phyloP scores from a whole-genome alignment of 2,888 invertebrate genomes.

The Scrobipalpa costella region DNA sequence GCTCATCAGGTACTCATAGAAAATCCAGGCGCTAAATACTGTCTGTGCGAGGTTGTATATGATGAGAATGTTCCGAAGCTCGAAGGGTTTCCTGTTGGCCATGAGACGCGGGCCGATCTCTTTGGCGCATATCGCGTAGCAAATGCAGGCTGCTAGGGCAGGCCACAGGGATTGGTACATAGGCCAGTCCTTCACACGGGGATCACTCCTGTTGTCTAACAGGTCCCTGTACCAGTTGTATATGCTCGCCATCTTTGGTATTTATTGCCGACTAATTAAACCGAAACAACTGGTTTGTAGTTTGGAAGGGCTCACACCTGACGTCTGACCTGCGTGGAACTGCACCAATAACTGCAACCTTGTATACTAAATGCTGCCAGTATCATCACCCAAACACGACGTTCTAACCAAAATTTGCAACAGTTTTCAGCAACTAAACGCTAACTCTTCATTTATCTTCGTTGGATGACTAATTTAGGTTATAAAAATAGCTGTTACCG shows the following conservation, averaged over 20 bases:
- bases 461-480: constrained; percentile 64
- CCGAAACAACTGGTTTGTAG: constrained; percentile 27
- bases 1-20: constrained; percentile 88
- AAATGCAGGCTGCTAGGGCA: constrained; percentile 89
- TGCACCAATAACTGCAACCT: constrained; percentile 23
- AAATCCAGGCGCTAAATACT: constrained; percentile 93
- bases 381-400: constrained; percentile 23
- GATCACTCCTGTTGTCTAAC: constrained; percentile 89
- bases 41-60: constrained; percentile 95
- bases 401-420: constrained; percentile 33
- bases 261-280: constrained; percentile 58
- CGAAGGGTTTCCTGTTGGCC: constrained; percentile 94
- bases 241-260: constrained; percentile 82
- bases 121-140: constrained; percentile 91
- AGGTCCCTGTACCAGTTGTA: constrained; percentile 85
- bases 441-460: constrained; percentile 57
- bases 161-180: constrained; percentile 95
- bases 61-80: constrained; percentile 89
- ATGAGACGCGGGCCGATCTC: constrained; percentile 92
- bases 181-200: constrained; percentile 92
- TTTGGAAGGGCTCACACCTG: constrained; percentile 20
- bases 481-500: constrained; percentile 64
- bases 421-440: constrained; percentile 55
- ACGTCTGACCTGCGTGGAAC: constrained; percentile 18
- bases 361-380: constrained; percentile 9